These are phyloP conservation scores for Synanthedon vespiformis DNA, from an alignment of 2,888 invertebrate species.

Conservation along the genomic window DNA sequence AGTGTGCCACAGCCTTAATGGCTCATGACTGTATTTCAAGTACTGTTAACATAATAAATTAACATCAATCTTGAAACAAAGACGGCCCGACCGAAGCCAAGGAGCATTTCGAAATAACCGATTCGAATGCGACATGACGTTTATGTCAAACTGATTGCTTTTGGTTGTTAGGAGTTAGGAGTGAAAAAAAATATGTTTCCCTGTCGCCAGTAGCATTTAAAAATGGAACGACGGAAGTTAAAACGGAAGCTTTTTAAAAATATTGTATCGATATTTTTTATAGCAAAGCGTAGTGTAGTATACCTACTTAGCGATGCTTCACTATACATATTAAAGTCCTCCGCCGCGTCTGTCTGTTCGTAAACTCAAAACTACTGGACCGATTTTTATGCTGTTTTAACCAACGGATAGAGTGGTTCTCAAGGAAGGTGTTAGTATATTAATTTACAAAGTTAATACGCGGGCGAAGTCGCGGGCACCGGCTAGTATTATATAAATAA, in stretches of 20 bases:
- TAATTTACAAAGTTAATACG: too few relatives aligned
- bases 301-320: too few relatives aligned
- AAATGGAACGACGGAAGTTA: constrained; percentile 20
- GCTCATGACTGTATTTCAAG: constrained; percentile 4
- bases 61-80: constrained; percentile 26
- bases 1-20: constrained; percentile 1
- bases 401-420: too few relatives aligned
- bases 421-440: too few relatives aligned
- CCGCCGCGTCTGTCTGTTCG: too few relatives aligned
- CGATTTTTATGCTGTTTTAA: too few relatives aligned
- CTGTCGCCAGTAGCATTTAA: constrained; percentile 15
- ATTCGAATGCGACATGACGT: constrained; percentile 11
- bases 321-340: too few relatives aligned
- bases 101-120: constrained; percentile 18
- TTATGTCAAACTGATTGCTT: not conserved
- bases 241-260: constrained; percentile 30
- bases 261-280: constrained; percentile 6
- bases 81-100: constrained; percentile 8
- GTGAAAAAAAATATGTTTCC: not conserved
- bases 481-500: too few relatives aligned
- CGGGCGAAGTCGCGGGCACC: too few relatives aligned
- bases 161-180: too few relatives aligned
- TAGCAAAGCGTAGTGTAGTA: too few relatives aligned
- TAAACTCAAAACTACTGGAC: too few relatives aligned
- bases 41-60: constrained; percentile 17